Base-by-base conservation (phyloP, 2,888 invertebrate genomes). In the Stegophylla sp. region DNA sequence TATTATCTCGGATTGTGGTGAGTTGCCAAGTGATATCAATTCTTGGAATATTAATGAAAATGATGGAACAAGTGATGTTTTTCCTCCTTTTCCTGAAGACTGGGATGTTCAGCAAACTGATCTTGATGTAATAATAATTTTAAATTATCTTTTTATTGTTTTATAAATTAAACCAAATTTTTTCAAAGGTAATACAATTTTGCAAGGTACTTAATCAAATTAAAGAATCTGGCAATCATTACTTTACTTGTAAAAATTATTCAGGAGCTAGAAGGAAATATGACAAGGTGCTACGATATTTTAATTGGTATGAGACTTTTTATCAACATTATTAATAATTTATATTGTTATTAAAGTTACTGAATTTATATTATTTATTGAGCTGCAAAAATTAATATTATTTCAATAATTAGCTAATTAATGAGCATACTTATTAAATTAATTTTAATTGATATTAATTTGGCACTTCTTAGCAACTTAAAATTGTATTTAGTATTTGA, bases 21-120 rank as follows among this genome's bases (percentile, higher is more conserved):
- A 94, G 87, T 88, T 90, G 3, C 85, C 86, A 79, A 86, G 87
- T 0, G 90, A 88, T 0, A 88, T 89, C 82, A 87, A 89, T 63
- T 51, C 71, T 83, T 94, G 93, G 91, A 90, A 90, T 71, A 87
- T 91, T 34, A 87, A 88, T 82, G 92, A 93, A 85, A 88, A 88
- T 72, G 95, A 95, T 85, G 92, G 90, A 41, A 91, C 92, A 0
- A 87, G 87, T 10, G 95, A 96, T 86, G 85, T 87, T 7, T 90
- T 92, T 85, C 93, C 95, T 0, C 92, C 93, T 5, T 92, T 91
- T 87, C 95, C 95, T 0, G 90, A 90, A 82, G 96, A 96, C 86
- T 92, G 91, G 89, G 88, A 89, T 63, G 84, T 87, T 53, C 85
- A 75, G 59, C 79, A 48, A 28, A 61, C 61, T 20, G 59, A 73